These are phyloP conservation scores for Chrysemys picta DNA, from an alignment of 2,113 vertebrate species.

Conservation along the genomic window DNA sequence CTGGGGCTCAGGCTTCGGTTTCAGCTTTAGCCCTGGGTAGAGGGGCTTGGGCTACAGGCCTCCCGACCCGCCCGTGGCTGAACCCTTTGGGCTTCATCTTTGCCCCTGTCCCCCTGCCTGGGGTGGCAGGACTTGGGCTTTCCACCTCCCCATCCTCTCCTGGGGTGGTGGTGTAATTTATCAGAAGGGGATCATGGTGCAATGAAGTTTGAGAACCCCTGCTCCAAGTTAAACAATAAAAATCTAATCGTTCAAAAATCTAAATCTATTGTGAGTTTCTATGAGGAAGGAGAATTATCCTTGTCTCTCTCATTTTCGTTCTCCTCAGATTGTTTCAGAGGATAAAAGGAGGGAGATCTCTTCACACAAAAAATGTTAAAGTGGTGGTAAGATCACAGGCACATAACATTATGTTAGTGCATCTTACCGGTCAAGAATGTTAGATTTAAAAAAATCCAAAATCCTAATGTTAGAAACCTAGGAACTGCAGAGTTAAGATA, in stretches of 20 bases:
- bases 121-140: too few relatives aligned
- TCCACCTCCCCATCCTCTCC: too few relatives aligned
- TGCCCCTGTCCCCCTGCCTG: too few relatives aligned
- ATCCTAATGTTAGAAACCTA: neutral
- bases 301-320: neutral
- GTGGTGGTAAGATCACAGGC: neutral
- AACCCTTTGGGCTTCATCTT: too few relatives aligned
- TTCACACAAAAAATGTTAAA: neutral
- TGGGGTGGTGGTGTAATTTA: too few relatives aligned
- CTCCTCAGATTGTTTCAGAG: neutral
- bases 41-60: too few relatives aligned
- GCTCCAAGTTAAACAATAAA: neutral
- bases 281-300: neutral
- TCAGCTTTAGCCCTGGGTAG: too few relatives aligned
- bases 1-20: too few relatives aligned
- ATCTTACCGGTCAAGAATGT: neutral
- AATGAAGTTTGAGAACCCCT: too few relatives aligned
- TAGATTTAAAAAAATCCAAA: neutral
- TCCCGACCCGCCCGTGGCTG: too few relatives aligned
- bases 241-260: accelerated
- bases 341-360: neutral
- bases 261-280: neutral
- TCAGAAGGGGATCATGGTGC: too few relatives aligned
- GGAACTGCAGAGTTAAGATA: neutral
- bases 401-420: neutral